Conservation (phyloP, 2,113 vertebrate species). For the Albula glossodonta region DNA sequence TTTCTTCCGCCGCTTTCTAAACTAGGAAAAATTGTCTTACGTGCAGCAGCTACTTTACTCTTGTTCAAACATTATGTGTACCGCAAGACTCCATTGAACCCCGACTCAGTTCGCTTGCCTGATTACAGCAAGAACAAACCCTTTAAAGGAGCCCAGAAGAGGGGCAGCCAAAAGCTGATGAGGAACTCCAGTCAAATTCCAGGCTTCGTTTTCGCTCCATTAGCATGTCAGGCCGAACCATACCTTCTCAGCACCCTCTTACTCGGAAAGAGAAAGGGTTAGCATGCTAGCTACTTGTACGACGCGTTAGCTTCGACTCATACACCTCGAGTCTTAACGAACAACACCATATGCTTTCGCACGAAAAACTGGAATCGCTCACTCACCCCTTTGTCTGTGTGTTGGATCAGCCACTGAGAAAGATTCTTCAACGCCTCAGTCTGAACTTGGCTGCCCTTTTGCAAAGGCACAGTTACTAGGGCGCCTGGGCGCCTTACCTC, state of each 20-base stretch:
- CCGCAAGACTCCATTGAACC: neutral
- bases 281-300: neutral
- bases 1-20: neutral
- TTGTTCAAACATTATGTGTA: neutral
- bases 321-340: conserved; percentile 19
- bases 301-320: neutral
- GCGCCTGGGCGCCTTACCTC: conserved; percentile 27
- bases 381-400: conserved; percentile 53
- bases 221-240: conserved; percentile 46
- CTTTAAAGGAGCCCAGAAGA: neutral
- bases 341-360: conserved; percentile 36
- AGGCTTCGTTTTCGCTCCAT: conserved; percentile 45
- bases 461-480: conserved; percentile 50
- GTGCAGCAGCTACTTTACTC: neutral
- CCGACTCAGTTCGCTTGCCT: neutral
- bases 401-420: neutral
- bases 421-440: neutral
- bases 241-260: neutral
- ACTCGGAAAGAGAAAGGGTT: neutral
- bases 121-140: neutral
- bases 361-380: conserved; percentile 33
- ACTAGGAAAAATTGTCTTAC: neutral
- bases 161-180: conserved; percentile 26
- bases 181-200: conserved; percentile 35
- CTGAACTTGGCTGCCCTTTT: conserved; percentile 41